A percentile compares a stretch with the other conserved stretches of the same genome.
Conservation (phyloP, 2,888 invertebrate species). For the Heliconius hortense region DNA sequence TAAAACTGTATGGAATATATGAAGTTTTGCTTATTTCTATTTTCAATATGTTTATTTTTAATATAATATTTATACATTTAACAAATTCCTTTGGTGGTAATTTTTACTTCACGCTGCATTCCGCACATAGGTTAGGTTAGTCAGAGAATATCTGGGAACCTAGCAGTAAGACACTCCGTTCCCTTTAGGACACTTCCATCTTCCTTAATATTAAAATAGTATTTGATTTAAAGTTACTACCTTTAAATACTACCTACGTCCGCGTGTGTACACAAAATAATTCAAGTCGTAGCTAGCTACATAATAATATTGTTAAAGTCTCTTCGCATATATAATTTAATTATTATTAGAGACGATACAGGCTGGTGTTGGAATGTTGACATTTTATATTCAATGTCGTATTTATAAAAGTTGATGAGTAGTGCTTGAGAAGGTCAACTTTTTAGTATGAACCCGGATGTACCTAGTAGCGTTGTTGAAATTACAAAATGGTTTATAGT, state of each 20-base stretch:
- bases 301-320: not conserved
- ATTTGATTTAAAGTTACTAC: too few relatives aligned
- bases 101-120: too few relatives aligned
- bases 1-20: too few relatives aligned
- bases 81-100: too few relatives aligned
- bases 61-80: too few relatives aligned
- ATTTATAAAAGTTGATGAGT: conserved; percentile 27
- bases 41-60: too few relatives aligned
- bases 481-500: not conserved
- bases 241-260: too few relatives aligned
- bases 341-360: conserved; percentile 14
- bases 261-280: not conserved
- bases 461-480: conserved; percentile 11
- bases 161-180: too few relatives aligned
- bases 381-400: conserved; percentile 69
- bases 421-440: conserved; percentile 33
- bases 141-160: too few relatives aligned
- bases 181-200: not conserved
- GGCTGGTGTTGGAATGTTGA: conserved; percentile 58
- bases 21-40: too few relatives aligned
- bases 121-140: not conserved
- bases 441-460: conserved; percentile 34
- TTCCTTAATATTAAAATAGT: too few relatives aligned
- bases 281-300: not conserved
- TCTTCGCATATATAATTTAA: not conserved